Evolutionary conservation across 2,888 invertebrate genomes (phyloP).

Genomic region (Ernsta delagoae): DNA sequence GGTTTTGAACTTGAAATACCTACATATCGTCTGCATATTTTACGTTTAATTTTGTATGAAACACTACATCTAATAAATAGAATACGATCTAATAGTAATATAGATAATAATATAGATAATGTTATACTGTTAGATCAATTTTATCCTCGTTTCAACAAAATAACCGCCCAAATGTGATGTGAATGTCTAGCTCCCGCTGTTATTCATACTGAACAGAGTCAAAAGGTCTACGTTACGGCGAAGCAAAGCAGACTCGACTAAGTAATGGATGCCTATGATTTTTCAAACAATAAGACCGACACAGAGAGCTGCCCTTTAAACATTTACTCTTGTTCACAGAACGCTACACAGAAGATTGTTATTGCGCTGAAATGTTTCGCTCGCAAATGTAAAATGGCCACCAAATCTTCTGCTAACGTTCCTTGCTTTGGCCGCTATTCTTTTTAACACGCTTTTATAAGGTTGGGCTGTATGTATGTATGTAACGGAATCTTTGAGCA

Average conservation of each 20-base stretch:
- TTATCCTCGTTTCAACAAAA: neutral
- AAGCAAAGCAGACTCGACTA: neutral
- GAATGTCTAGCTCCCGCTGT: neutral
- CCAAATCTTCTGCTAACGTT: neutral
- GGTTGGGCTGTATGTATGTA: no score
- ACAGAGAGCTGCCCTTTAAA: conserved; percentile 17
- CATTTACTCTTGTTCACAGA: conserved; percentile 29
- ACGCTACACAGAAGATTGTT: conserved; percentile 24
- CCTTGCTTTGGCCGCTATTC: no score
- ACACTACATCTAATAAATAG: no score
- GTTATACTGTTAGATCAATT: no score
- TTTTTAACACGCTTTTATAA: no score
- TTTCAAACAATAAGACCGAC: neutral
- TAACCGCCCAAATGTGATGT: neutral
- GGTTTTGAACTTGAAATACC: no score
- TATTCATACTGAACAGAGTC: neutral
- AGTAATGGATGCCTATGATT: conserved; percentile 1
- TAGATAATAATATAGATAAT: no score
- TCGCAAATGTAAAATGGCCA: conserved; percentile 24
- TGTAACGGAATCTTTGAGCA: no score
- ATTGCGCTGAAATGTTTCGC: conserved; percentile 27
- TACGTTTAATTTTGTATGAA: no score
- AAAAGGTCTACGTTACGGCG: neutral
- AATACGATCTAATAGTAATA: no score
- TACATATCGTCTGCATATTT: no score